Base-by-base conservation (phyloP, 1,140 invertebrate genomes). In the Macrobrachium nipponense region DNA sequence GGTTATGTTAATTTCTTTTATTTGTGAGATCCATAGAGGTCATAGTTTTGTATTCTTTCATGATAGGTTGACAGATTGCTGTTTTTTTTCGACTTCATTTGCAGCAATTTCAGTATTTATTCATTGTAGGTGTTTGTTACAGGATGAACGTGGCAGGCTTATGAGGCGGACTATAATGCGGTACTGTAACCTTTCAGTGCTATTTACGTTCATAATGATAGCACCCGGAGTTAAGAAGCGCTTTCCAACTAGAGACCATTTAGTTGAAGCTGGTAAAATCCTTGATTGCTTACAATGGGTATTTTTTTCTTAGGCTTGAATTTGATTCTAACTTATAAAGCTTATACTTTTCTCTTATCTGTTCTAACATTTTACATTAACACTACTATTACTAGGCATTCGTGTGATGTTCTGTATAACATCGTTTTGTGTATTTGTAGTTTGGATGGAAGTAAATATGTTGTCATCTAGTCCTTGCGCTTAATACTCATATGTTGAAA, bases 161-260 rank as follows among this genome's bases (percentile, higher is more conserved):
- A 91, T 92, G 88, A 89, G 92, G 17, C 89, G 93, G 36, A 93
- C 93, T 0, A 91, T 94, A 14, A 91, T 93, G 85, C 90, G 94
- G 14, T 94, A 94, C 88, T 90, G 92, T 51, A 91, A 93, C 88
- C 90, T 94, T 20, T 88, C 89, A 18, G 89, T 92, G 27, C 87
- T 90, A 6, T 88, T 92, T 80, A 90, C 90, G 0, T 87, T 92
- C 58, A 84, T 89, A n/a, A 91, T 91, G 89, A 91, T 93, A 72
- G 92, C 92, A 51, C 90, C 92, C 0, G 86, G 90, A 44, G 92
- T 92, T 7, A 92, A 93, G 88, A 92, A 92, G 82, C 89, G 93
- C 80, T 93, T 93, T 90, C 93, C 93, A 5, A 93, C 92, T 0
- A 88, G 92, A 75, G 89, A 92, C 12, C 93, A 94, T 89, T 87